phyloP scores from a whole-genome alignment of 2,797 vertebrate species.

The Lepidocolaptes lacrymiger region DNA sequence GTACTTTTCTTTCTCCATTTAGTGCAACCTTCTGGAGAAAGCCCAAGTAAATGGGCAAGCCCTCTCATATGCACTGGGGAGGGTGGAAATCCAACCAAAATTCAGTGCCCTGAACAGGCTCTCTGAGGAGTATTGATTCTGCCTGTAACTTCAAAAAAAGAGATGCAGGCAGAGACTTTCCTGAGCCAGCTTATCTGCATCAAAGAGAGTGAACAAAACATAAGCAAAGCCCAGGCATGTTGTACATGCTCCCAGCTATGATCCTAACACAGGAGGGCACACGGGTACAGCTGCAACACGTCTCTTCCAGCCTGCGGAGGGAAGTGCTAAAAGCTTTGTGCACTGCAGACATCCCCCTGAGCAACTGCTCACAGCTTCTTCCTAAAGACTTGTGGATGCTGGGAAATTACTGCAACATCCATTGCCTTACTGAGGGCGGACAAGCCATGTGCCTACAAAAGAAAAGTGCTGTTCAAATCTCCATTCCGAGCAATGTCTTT shows the following conservation, averaged over 20 bases:
- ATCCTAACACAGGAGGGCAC: neutral
- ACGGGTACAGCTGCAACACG: neutral
- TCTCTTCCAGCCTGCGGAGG: neutral
- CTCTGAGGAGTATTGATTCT: neutral
- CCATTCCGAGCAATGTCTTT: neutral
- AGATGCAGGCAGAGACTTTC: neutral
- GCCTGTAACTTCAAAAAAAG: neutral
- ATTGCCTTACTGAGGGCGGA: neutral
- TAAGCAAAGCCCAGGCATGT: neutral
- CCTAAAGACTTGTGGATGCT: neutral
- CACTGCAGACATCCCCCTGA: neutral
- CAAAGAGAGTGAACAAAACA: neutral
- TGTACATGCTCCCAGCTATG: neutral
- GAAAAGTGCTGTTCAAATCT: neutral
- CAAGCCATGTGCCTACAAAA: neutral
- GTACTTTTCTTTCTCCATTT: neutral
- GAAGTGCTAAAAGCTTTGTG: rapidly evolving
- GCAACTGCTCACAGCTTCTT: neutral
- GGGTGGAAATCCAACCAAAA: neutral
- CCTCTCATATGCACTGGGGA: neutral
- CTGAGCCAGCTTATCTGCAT: neutral
- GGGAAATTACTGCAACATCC: neutral
- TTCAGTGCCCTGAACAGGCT: neutral
- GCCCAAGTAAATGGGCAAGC: neutral
- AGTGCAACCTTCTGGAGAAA: neutral